These are phyloP conservation scores for Melospiza georgiana DNA, from an alignment of 2,113 vertebrate species.

Conservation along the genomic window DNA sequence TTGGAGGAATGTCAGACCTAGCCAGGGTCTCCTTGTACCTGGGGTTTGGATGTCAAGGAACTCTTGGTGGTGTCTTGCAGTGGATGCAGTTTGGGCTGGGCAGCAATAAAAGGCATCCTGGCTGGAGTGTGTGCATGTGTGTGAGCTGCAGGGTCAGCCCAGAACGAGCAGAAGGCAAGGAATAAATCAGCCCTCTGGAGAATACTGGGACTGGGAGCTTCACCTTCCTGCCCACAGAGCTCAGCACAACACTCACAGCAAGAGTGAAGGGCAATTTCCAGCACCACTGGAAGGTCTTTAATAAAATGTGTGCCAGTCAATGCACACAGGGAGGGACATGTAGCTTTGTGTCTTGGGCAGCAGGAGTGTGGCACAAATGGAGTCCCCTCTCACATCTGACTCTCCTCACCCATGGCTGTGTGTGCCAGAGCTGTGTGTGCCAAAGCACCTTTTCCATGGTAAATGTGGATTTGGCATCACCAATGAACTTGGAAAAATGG, in stretches of 20 bases:
- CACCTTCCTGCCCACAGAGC: background rate
- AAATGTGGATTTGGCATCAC: background rate
- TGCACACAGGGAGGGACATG: background rate
- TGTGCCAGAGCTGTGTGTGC: background rate
- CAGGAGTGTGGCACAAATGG: background rate
- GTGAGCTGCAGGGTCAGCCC: background rate
- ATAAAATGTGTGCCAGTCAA: background rate
- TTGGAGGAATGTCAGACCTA: background rate
- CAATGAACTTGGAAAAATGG: background rate
- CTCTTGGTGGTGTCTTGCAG: background rate
- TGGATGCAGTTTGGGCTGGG: background rate
- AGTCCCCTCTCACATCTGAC: background rate
- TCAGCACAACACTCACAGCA: background rate
- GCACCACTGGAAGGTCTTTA: background rate
- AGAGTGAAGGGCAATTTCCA: background rate
- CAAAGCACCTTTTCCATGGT: background rate
- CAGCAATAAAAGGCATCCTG: background rate
- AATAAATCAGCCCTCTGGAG: background rate
- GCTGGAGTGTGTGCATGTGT: background rate
- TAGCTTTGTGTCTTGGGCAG: background rate
- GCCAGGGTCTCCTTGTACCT: background rate
- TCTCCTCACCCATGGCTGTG: rapidly evolving
- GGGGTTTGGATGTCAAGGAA: background rate
- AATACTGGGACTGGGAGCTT: background rate
- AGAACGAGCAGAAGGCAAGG: background rate